These are phyloP conservation scores for Subacronicta megacephala DNA, from an alignment of 2,888 invertebrate species.

Conservation along the genomic window DNA sequence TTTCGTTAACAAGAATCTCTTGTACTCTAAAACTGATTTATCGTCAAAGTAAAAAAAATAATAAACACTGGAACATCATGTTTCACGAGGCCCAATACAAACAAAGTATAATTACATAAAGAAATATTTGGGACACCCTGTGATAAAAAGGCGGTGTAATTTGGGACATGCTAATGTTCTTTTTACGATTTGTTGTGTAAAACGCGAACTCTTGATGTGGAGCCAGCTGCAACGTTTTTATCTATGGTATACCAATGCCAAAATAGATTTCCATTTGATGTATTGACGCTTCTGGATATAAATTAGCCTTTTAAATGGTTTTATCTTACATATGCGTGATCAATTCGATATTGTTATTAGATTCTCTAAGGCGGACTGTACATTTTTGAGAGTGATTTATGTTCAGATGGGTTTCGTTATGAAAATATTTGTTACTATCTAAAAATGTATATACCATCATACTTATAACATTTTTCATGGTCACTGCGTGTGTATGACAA, in stretches of 20 bases:
- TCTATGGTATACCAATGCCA: constrained; percentile 28
- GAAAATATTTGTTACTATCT: too few species aligned
- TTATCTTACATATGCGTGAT: constrained; percentile 32
- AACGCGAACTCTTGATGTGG: constrained; percentile 73
- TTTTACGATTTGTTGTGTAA: constrained; percentile 78
- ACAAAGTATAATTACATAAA: constrained; percentile 22
- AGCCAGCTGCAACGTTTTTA: constrained; percentile 64
- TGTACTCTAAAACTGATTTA: constrained; percentile 29
- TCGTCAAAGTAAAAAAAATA: constrained; percentile 14
- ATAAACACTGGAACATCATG: constrained; percentile 20
- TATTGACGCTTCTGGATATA: constrained; percentile 49
- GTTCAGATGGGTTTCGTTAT: not conserved
- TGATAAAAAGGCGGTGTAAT: constrained; percentile 64
- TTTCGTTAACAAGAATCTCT: constrained; percentile 3
- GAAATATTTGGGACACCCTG: constrained; percentile 61
- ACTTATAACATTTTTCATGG: too few species aligned
- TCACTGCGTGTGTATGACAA: too few species aligned
- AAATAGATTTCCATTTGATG: constrained; percentile 58
- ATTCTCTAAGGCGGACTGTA: not conserved
- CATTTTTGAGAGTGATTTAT: not conserved
- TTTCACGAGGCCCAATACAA: constrained; percentile 16
- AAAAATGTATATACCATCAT: too few species aligned
- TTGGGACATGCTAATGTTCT: constrained; percentile 73
- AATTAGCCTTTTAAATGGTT: constrained; percentile 45
- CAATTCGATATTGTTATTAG: constrained; percentile 15